These are phyloP conservation scores for Bettongia penicillata DNA, from an alignment of 2,113 vertebrate genomes.

Conservation along the genomic window DNA sequence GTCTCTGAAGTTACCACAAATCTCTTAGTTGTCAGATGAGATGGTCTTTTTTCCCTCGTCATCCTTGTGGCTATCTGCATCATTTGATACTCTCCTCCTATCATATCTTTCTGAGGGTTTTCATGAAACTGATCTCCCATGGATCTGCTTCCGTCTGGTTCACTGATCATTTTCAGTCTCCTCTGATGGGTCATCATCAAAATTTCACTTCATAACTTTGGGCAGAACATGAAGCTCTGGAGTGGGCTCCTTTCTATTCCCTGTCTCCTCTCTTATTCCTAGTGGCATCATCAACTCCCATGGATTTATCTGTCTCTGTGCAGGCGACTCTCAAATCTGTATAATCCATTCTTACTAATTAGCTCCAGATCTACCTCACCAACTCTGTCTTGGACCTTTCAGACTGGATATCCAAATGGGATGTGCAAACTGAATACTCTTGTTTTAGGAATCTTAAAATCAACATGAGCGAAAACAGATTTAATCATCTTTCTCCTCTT, in stretches of 20 bases:
- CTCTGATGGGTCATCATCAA: not conserved
- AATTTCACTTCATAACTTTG: not conserved
- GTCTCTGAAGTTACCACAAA: not conserved
- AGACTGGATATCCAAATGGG: no score
- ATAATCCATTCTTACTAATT: not conserved
- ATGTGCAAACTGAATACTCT: no score
- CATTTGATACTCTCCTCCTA: not conserved
- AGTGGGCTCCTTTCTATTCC: no score
- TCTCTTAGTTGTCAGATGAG: not conserved
- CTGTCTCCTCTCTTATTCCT: not conserved
- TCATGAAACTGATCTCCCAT: not conserved
- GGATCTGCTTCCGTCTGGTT: not conserved
- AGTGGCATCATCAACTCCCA: not conserved
- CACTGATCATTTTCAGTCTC: not conserved
- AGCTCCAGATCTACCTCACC: no score
- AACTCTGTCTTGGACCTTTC: no score
- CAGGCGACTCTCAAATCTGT: not conserved
- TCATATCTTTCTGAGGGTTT: not conserved
- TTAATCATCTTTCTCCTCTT: no score
- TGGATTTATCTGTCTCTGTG: not conserved
- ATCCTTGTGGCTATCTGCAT: not conserved
- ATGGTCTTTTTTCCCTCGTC: not conserved
- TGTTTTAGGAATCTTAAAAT: no score
- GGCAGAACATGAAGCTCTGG: not conserved
- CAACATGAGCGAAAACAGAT: no score